Evolutionary conservation across 2,113 vertebrate species (phyloP), one percentile per base, ranked within the genome.

Genomic region (Tetrao urogallus): DNA sequence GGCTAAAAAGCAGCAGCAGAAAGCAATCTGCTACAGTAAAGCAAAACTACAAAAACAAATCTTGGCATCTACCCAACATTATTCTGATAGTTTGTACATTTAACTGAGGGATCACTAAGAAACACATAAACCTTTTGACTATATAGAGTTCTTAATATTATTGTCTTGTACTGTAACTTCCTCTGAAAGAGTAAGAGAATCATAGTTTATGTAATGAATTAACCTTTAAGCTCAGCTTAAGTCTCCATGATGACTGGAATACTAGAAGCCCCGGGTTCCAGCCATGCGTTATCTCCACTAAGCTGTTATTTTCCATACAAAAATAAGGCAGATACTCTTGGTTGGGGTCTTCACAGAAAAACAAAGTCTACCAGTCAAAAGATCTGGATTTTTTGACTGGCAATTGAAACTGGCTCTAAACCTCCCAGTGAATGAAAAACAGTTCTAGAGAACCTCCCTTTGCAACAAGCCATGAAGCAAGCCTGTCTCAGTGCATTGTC

Each of bases 61-160:
- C 0, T 0, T 11, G 60, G 22, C 22, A 72, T 15, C 25, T 10
- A 64, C 25, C 36, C 21, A 32, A 32, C 73, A 34, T 42, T 60
- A 24, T 20, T 82, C 57, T n/a, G 43, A 0, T 18, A 76, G 67
- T 22, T 3, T 32, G 22, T 11, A 48, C 14, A 4, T 69, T 76
- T 34, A 84, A 89, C 34, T 27, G 19, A 69, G 60, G 56, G 11
- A 42, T 32, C 38, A 63, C 5, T 32, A 63, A 27, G 30, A 80
- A 65, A 40, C 20, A 47, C 27, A 7, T 82, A 89, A 72, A 79
- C 0, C 1, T 80, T 82, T 52, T 36, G 17, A 48, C 11, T 61
- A 11, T 57, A 11, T 10, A 0, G 64, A 86, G 22, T 70, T 64
- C 25, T 54, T 43, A 22, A 25, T n/a, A 36, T 24, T 67, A 42